A percentile compares a stretch with the other conserved stretches of the same genome.
These are phyloP conservation scores for Sardina pilchardus DNA, from an alignment of 2,113 vertebrate species.

Conservation along the genomic window DNA sequence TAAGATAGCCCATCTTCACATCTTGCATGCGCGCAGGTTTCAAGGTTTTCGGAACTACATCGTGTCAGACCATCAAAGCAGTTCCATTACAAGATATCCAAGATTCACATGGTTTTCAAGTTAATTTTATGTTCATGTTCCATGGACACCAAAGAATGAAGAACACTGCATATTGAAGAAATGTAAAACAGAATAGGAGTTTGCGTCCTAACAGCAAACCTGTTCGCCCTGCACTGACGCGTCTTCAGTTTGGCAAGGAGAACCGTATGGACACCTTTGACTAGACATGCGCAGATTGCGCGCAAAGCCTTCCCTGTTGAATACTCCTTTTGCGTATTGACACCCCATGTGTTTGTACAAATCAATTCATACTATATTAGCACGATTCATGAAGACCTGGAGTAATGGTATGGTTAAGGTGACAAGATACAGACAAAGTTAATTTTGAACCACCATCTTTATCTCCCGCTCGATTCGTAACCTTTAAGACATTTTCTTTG, in stretches of 20 bases:
- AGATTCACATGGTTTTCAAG: neutral
- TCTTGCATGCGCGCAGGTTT: neutral
- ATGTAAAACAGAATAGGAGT: neutral
- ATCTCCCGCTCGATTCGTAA: no score
- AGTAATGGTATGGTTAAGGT: no score
- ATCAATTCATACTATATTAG: neutral
- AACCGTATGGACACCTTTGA: neutral
- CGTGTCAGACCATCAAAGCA: neutral
- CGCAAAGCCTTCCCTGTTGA: neutral
- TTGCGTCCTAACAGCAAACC: neutral
- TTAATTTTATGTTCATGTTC: neutral
- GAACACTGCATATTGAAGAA: neutral
- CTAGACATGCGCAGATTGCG: neutral
- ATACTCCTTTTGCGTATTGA: neutral
- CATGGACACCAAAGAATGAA: neutral
- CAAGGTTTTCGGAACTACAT: neutral
- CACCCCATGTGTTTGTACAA: neutral
- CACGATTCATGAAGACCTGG: neutral
- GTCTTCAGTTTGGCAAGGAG: neutral
- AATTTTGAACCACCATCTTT: no score
- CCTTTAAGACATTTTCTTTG: no score
- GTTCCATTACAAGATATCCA: neutral
- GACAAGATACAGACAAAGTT: no score
- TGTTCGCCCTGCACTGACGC: neutral
- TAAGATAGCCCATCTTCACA: neutral